These are phyloP conservation scores for Perizoma affinitatum DNA, from an alignment of 2,888 invertebrate genomes.

Conservation along the genomic window DNA sequence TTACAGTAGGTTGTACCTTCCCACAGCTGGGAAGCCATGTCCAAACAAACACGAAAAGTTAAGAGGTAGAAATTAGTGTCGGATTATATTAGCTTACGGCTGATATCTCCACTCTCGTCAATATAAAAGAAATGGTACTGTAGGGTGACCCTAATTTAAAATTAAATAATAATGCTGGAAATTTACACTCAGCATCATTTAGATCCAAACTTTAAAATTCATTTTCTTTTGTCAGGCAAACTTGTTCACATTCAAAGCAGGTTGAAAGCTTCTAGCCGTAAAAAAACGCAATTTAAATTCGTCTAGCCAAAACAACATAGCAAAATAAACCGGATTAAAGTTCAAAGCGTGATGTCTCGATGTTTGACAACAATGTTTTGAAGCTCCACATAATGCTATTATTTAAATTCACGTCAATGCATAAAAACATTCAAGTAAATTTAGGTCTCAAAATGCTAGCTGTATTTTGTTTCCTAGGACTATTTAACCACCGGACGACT, in stretches of 20 bases:
- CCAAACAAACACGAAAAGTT: too few relatives aligned
- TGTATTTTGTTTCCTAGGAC: not conserved
- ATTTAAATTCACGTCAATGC: conserved; percentile 38
- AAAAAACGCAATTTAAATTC: not conserved
- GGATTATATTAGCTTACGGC: too few relatives aligned
- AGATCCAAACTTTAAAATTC: too few relatives aligned
- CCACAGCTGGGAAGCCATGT: too few relatives aligned
- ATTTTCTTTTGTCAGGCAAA: too few relatives aligned
- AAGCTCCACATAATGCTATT: conserved; percentile 28
- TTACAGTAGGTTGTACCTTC: too few relatives aligned
- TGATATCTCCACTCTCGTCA: too few relatives aligned
- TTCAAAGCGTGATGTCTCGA: conserved; percentile 14
- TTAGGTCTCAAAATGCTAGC: conserved; percentile 29
- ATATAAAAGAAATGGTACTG: not conserved
- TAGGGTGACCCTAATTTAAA: conserved; percentile 1
- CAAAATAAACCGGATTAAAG: conserved; percentile 5
- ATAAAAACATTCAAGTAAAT: conserved; percentile 38
- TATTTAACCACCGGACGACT: not conserved
- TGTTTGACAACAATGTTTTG: conserved; percentile 19
- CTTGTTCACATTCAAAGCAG: too few relatives aligned
- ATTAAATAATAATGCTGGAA: not conserved
- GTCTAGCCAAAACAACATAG: not conserved
- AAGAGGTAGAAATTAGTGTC: too few relatives aligned
- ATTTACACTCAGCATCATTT: too few relatives aligned
- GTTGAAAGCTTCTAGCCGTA: not conserved